Conservation (phyloP, 2,888 invertebrate genomes). For the Spodoptera picta region DNA sequence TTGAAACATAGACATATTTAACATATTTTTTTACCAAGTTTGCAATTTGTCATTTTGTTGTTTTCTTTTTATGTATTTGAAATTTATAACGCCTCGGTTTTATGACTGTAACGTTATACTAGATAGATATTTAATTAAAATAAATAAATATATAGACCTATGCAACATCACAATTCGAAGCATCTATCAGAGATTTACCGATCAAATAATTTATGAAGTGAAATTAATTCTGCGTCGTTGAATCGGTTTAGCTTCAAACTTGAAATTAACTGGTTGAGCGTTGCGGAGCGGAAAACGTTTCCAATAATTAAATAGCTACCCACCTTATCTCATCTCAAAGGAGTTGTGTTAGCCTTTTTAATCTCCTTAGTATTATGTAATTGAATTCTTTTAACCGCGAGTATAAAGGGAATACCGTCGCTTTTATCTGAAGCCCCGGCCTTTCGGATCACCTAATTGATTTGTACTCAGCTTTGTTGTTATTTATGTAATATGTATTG, state of each 20-base stretch:
- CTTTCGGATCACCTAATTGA: slow-evolving; percentile 80
- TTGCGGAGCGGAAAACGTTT: slow-evolving; percentile 65
- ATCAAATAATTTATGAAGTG: slow-evolving; percentile 58
- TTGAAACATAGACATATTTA: too few species aligned
- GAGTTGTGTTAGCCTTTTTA: slow-evolving; percentile 84
- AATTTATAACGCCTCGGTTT: too few species aligned
- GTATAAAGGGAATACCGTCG: slow-evolving; percentile 81
- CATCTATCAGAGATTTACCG: slow-evolving; percentile 48
- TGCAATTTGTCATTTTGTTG: too few species aligned
- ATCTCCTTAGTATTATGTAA: slow-evolving; percentile 84
- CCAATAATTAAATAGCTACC: slow-evolving; percentile 81
- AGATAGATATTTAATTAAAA: too few species aligned
- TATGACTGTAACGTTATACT: too few species aligned
- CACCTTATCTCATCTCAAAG: slow-evolving; percentile 79
- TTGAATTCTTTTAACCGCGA: slow-evolving; percentile 85
- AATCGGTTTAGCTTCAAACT: slow-evolving; percentile 63
- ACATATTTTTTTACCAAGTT: too few species aligned
- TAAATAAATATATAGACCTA: too few species aligned
- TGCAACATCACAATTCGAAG: slow-evolving; percentile 7
- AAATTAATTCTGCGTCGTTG: slow-evolving; percentile 63
- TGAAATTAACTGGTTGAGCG: slow-evolving; percentile 64
- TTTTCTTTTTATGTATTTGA: too few species aligned
- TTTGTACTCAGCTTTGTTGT: slow-evolving; percentile 74
- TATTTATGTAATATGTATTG: slow-evolving; percentile 63
- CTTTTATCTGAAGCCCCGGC: slow-evolving; percentile 79